Evolutionary conservation across 2,888 invertebrate genomes (phyloP), one percentile per base, ranked within the genome.

Genomic region (Idaea aversata): DNA sequence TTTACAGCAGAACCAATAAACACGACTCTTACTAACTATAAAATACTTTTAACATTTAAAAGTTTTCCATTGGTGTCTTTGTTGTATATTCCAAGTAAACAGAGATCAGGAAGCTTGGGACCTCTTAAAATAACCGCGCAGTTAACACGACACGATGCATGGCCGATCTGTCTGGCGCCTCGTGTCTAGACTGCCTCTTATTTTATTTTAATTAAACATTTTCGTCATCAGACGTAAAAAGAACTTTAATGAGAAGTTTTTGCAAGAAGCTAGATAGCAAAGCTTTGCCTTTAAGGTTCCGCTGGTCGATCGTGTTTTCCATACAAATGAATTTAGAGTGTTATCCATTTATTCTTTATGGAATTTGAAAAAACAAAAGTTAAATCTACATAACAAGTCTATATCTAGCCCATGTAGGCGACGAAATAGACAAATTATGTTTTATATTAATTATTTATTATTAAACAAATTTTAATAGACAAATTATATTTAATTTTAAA

Each of bases 61-160:
- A 47, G 10, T 47, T 47, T 7, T 47, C 47, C 47, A 47, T 47
- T 47, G 47, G 47, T 47, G 47, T 47, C 47, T 47, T 47, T 47
- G 47, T 47, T 47, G 47, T 47, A 59, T 34, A 59, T 59, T 34
- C 59, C 67, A 67, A 62, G 61, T 70, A 69, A 70, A 74, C 75
- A 79, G 74, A 69, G 73, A 77, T 76, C 79, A 83, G 84, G 83
- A 85, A 84, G 77, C 77, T 72, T 73, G 75, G 73, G 71, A 66
- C 71, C 72, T 79, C 75, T 83, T 83, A 79, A 85, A 85, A 84
- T 84, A 83, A 80, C 80, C 75, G 70, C 75, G 79, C 78, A 74
- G 77, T 75, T 77, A 81, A 80, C 78, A 73, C 66, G 70, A 68
- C 75, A 75, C 77, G 75, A 75, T 69, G 70, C 75, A 75, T 69